Percentiles rank a stretch among this genome's conserved stretches.
Conservation (phyloP, 2,113 vertebrate species). For the Meles meles region DNA sequence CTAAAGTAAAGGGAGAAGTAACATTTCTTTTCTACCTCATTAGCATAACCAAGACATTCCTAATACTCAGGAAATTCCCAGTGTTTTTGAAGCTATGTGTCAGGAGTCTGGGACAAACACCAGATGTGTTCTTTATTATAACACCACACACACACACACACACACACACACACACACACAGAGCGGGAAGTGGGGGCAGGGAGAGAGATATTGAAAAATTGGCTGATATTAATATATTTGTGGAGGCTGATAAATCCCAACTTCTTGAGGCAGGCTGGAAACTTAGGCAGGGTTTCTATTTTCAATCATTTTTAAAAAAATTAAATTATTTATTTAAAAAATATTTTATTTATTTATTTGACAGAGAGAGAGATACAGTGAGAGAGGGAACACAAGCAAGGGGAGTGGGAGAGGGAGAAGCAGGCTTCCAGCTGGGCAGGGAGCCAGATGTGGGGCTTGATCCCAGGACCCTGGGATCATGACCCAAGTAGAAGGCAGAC, state of each 20-base stretch:
- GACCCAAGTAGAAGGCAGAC: too few species aligned
- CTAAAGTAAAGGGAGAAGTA: background rate
- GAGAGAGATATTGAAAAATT: background rate
- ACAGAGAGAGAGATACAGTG: too few species aligned
- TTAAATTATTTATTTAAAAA: background rate
- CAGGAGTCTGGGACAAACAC: background rate
- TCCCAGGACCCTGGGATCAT: too few species aligned
- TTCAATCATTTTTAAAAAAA: background rate
- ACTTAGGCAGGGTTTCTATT: background rate
- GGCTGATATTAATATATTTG: background rate
- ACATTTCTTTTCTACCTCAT: background rate
- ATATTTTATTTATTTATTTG: too few species aligned
- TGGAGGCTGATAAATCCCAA: background rate
- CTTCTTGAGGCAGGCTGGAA: background rate
- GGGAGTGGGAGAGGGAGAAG: too few species aligned
- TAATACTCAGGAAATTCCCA: background rate
- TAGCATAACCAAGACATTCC: background rate
- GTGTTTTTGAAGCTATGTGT: background rate
- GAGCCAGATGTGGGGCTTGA: too few species aligned
- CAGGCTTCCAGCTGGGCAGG: too few species aligned
- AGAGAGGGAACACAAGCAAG: too few species aligned
- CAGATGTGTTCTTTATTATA: background rate
- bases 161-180: background rate
- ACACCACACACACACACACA: background rate
- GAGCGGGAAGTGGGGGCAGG: fast-evolving